Conservation (phyloP, 2,113 vertebrate species). For the Psittacara wagleri region DNA sequence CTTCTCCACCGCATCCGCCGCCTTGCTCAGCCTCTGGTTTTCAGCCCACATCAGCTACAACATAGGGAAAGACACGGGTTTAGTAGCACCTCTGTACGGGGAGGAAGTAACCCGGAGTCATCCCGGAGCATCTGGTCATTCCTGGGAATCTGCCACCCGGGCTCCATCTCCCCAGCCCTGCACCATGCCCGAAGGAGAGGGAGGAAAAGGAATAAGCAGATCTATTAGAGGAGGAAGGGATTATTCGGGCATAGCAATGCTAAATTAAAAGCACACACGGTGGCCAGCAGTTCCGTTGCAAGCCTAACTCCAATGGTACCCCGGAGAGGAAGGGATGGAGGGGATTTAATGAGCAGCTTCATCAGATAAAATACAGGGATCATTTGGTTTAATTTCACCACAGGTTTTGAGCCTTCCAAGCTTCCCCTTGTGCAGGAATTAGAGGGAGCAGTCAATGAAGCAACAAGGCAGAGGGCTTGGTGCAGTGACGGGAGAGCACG, state of each 20-base stretch:
- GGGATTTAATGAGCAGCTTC: neutral
- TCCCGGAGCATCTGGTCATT: neutral
- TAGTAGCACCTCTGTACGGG: neutral
- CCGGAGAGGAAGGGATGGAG: rapidly evolving
- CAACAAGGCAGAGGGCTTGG: neutral
- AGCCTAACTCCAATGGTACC: neutral
- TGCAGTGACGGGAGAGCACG: neutral
- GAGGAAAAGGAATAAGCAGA: neutral
- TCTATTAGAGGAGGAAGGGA: neutral
- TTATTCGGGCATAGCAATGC: neutral
- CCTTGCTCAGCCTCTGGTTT: slow-evolving; percentile 15
- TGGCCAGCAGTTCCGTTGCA: neutral
- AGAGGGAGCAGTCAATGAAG: neutral
- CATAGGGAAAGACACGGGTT: neutral
- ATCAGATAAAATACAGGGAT: neutral
- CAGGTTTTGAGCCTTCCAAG: neutral
- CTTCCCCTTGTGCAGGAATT: neutral
- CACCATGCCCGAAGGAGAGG: rapidly evolving
- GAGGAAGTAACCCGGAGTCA: neutral
- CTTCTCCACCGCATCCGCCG: slow-evolving; percentile 73
- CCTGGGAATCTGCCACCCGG: neutral
- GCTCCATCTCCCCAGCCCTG: neutral
- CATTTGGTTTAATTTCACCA: neutral
- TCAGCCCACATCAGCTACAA: neutral
- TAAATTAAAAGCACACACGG: neutral